Percentiles rank a stretch among this genome's conserved stretches.
Evolutionary conservation across 2,888 invertebrate genomes (phyloP).

Genomic region (Glaucopsyche alexis): DNA sequence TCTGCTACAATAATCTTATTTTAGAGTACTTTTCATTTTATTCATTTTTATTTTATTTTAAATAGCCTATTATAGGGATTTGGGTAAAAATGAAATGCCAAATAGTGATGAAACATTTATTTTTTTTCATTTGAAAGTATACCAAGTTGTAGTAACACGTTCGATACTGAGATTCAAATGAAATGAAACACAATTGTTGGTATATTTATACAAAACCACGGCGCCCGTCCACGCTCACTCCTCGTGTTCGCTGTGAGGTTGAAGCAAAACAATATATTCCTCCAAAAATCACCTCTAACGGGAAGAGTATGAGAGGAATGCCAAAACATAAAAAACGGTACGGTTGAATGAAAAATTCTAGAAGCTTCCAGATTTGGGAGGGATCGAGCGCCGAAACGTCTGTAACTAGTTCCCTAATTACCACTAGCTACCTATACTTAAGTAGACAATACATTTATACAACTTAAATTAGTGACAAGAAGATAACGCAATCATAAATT

Average conservation of each 20-base stretch:
- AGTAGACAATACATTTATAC: slow-evolving; percentile 76
- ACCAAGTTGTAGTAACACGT: slow-evolving; percentile 76
- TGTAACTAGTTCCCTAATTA: slow-evolving; percentile 56
- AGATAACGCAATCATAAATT: slow-evolving; percentile 71
- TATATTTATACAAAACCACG: slow-evolving; percentile 65
- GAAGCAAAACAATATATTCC: neutral
- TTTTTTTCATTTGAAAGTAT: slow-evolving; percentile 78
- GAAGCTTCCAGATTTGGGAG: neutral
- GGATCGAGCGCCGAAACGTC: neutral
- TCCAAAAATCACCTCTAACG: neutral
- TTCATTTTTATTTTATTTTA: too few relatives aligned
- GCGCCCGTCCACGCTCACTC: neutral
- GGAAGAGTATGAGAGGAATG: slow-evolving; percentile 1
- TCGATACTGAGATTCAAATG: slow-evolving; percentile 78
- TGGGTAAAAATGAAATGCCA: slow-evolving; percentile 41
- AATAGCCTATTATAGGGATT: neutral
- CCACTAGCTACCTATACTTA: slow-evolving; percentile 77
- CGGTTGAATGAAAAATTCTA: neutral
- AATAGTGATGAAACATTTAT: slow-evolving; percentile 78
- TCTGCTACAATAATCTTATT: too few relatives aligned
- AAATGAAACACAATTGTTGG: slow-evolving; percentile 65
- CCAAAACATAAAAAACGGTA: neutral
- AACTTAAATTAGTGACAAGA: slow-evolving; percentile 80
- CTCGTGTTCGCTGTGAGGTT: slow-evolving; percentile 35
- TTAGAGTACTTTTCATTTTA: too few relatives aligned